These are phyloP conservation scores for Margarornis squamiger DNA, from an alignment of 2,797 vertebrate genomes.

Conservation along the genomic window DNA sequence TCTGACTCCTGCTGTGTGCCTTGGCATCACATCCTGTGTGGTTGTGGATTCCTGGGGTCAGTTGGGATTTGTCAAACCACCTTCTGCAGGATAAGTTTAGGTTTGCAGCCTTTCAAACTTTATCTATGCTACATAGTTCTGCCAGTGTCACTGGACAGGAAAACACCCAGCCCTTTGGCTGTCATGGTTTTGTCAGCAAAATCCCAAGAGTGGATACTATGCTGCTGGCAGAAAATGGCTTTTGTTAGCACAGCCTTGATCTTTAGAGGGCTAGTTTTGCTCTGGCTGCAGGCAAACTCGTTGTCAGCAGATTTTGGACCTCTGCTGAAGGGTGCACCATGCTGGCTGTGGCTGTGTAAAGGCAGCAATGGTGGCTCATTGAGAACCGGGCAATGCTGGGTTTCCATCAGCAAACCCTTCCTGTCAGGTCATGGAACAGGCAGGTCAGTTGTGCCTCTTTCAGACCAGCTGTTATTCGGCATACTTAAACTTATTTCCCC, in stretches of 20 bases:
- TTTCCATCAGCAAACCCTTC: accelerated
- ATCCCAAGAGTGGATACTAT: neutral
- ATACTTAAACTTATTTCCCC: neutral
- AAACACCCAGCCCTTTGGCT: neutral
- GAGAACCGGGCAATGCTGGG: accelerated
- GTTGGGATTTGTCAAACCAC: neutral
- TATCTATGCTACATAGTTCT: accelerated
- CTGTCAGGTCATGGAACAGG: neutral
- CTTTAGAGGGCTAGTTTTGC: neutral
- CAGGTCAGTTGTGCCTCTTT: neutral
- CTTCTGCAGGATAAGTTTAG: neutral
- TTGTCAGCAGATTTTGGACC: neutral
- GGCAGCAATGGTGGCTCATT: neutral
- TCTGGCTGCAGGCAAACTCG: neutral
- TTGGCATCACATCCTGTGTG: accelerated
- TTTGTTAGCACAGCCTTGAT: neutral
- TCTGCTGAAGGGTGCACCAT: neutral
- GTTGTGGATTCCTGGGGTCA: neutral
- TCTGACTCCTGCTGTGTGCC: neutral
- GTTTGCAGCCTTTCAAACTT: neutral
- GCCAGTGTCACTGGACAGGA: accelerated
- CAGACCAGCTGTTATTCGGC: neutral
- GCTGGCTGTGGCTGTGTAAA: neutral
- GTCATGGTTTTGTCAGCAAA: neutral
- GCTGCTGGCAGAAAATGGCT: neutral